Conservation (phyloP, 1,140 invertebrate species). For the Drosophila ironensis region DNA sequence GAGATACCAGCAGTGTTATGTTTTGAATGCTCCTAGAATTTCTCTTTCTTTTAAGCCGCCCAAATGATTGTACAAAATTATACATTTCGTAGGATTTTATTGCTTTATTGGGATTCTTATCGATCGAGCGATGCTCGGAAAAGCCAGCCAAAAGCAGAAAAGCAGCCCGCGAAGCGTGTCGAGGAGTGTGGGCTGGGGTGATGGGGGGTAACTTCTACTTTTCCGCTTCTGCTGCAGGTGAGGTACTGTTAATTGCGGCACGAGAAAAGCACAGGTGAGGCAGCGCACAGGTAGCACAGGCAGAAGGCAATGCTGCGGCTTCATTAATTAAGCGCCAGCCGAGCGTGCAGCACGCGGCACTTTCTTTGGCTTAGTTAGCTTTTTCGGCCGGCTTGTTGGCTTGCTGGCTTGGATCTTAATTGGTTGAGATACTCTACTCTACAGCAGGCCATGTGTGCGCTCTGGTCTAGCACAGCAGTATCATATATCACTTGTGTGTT, state of each 20-base stretch:
- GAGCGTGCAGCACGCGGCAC: slow-evolving; percentile 73
- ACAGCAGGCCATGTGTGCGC: no score
- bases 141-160: not conserved
- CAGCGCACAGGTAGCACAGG: slow-evolving; percentile 4
- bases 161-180: slow-evolving; percentile 17
- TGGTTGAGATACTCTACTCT: not conserved
- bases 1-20: no score
- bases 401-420: slow-evolving; percentile 9
- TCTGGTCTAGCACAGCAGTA: no score
- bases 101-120: no score
- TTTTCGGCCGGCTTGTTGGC: not conserved
- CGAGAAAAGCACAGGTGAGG: not conserved
- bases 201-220: slow-evolving; percentile 41
- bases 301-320: slow-evolving; percentile 11
- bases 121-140: not conserved
- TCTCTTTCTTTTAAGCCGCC: no score
- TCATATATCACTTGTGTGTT: no score
- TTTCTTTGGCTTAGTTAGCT: slow-evolving; percentile 73
- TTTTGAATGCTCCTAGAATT: no score
- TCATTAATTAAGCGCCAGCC: slow-evolving; percentile 74
- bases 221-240: slow-evolving; percentile 44
- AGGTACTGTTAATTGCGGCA: slow-evolving; percentile 55
- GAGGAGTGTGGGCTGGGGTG: no score
- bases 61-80: no score
- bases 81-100: no score